Evolutionary conservation across 2,113 vertebrate genomes (phyloP).

Genomic region (Sterna hirundo): DNA sequence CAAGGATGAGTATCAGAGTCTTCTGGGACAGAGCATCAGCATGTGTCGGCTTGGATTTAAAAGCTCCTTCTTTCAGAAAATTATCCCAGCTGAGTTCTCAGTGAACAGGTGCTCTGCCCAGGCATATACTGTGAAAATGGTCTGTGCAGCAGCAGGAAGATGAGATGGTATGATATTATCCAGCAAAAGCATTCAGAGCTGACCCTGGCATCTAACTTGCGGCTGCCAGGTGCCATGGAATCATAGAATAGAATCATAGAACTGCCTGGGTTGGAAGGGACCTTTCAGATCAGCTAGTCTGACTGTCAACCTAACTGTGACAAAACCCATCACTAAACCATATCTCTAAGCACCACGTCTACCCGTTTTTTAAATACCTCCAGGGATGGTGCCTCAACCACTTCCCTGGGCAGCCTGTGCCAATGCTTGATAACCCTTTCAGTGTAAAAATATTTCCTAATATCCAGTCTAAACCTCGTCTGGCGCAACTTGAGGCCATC

Average conservation of each 20-base stretch:
- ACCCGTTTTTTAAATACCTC: no score
- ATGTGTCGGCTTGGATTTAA: background rate
- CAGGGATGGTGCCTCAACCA: no score
- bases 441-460: no score
- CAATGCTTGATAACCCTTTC: no score
- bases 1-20: background rate
- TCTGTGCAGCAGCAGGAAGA: fast-evolving
- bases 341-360: no score
- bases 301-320: no score
- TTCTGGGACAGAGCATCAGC: background rate
- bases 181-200: background rate
- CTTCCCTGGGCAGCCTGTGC: no score
- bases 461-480: no score
- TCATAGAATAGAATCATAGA: background rate
- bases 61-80: background rate
- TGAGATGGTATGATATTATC: background rate
- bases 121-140: background rate
- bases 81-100: background rate
- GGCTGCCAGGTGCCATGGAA: background rate
- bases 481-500: no score
- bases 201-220: background rate
- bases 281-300: no score
- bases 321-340: no score
- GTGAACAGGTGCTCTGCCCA: background rate
- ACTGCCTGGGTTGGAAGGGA: no score